phyloP scores from a whole-genome alignment of 2,888 invertebrate species.

The Eulithis prunata region DNA sequence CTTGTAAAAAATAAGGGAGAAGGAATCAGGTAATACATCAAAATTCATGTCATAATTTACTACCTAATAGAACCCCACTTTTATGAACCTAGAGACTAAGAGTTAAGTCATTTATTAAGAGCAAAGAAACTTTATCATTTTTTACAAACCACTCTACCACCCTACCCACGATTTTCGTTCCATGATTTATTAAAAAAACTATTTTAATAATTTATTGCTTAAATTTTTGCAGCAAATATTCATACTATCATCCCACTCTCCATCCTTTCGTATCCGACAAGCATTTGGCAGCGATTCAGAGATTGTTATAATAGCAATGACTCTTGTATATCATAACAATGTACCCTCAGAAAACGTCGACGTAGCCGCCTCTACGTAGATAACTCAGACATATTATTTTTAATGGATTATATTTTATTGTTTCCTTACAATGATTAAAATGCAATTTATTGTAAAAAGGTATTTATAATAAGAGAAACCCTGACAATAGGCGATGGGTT shows the following conservation, averaged over 20 bases:
- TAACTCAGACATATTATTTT: not conserved
- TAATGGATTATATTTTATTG: not conserved
- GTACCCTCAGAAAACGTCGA: conserved; percentile 70
- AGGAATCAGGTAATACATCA: no score
- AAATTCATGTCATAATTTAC: no score
- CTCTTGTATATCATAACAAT: conserved; percentile 71
- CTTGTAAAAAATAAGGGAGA: no score
- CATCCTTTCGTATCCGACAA: conserved; percentile 58
- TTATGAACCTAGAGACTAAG: no score
- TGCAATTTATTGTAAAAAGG: not conserved
- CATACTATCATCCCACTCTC: conserved; percentile 60
- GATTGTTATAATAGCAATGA: conserved; percentile 78
- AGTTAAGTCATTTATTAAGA: not conserved
- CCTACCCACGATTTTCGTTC: conserved; percentile 38
- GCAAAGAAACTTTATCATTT: conserved; percentile 7
- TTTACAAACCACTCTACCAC: conserved; percentile 14
- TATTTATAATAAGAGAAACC: not conserved
- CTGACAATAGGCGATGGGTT: conserved; percentile 19
- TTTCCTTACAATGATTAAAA: no score
- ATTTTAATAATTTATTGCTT: conserved; percentile 60
- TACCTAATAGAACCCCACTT: no score
- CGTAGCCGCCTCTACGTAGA: conserved; percentile 51
- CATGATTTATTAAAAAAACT: conserved; percentile 61
- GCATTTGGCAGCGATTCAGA: conserved; percentile 74
- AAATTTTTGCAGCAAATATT: conserved; percentile 67